Conservation (phyloP, 2,797 vertebrate genomes). For the Anguilla pacifica region DNA sequence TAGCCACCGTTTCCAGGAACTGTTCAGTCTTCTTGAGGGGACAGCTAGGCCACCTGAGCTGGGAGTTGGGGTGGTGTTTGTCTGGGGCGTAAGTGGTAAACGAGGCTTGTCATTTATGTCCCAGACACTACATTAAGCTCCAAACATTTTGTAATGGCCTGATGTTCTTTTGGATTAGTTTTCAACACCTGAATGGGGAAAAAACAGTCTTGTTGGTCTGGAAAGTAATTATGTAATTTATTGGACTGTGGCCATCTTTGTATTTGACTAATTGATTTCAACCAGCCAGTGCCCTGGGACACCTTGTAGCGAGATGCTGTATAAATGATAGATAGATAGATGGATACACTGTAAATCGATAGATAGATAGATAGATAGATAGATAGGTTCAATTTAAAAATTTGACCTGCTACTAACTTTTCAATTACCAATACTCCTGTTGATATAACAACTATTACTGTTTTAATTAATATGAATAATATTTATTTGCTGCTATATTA, state of each 20-base stretch:
- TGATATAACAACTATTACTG: background rate
- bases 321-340: too few relatives aligned
- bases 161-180: background rate
- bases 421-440: background rate
- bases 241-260: too few relatives aligned
- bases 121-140: background rate
- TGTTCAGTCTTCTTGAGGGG: slow-evolving; percentile 29
- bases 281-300: too few relatives aligned
- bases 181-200: background rate
- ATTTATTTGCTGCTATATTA: too few relatives aligned
- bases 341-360: too few relatives aligned
- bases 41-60: background rate
- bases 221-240: background rate
- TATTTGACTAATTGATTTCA: too few relatives aligned
- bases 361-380: too few relatives aligned
- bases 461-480: background rate
- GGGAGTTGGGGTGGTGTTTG: background rate
- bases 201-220: background rate
- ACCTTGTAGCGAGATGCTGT: too few relatives aligned
- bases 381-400: background rate
- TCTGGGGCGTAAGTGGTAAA: background rate
- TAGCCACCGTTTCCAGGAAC: slow-evolving; percentile 48
- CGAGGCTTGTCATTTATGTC: background rate
- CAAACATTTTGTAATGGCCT: background rate
- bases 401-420: background rate